Percentiles rank a stretch among this genome's conserved stretches.
These are phyloP conservation scores for Malurus elegans DNA, from an alignment of 2,113 vertebrate genomes.

Conservation along the genomic window DNA sequence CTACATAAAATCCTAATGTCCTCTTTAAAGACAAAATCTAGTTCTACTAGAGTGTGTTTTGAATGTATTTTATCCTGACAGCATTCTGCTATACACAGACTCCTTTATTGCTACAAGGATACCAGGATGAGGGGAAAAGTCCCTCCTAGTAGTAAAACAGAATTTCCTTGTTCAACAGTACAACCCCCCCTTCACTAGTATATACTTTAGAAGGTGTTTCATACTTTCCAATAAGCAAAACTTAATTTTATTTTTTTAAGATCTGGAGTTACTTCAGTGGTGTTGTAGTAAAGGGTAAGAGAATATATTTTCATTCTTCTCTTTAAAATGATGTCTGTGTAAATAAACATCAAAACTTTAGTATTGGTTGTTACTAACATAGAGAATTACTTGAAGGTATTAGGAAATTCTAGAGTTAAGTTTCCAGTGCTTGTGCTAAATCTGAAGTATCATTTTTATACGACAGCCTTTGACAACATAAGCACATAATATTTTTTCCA, in stretches of 20 bases:
- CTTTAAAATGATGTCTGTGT: not conserved
- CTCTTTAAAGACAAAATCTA: not conserved
- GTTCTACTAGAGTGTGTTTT: not conserved
- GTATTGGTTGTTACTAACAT: not conserved
- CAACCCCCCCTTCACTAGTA: not conserved
- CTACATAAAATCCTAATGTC: not conserved
- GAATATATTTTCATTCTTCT: not conserved
- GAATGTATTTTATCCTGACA: not conserved
- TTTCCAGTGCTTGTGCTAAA: not conserved
- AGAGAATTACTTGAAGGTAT: not conserved
- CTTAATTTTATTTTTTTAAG: not conserved
- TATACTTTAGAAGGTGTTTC: not conserved
- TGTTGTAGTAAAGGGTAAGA: not conserved
- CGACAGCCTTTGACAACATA: not conserved
- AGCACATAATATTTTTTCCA: conserved; percentile 12
- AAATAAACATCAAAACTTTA: not conserved
- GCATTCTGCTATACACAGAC: not conserved
- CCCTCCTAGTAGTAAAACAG: not conserved
- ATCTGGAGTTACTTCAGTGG: not conserved
- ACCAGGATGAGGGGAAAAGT: not conserved
- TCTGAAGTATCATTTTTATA: not conserved
- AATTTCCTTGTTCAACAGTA: not conserved
- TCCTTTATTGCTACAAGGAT: not conserved
- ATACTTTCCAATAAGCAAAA: not conserved
- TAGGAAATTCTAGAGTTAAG: not conserved